Conservation (phyloP, 2,888 invertebrate genomes). For the Sepiola atlantica region DNA sequence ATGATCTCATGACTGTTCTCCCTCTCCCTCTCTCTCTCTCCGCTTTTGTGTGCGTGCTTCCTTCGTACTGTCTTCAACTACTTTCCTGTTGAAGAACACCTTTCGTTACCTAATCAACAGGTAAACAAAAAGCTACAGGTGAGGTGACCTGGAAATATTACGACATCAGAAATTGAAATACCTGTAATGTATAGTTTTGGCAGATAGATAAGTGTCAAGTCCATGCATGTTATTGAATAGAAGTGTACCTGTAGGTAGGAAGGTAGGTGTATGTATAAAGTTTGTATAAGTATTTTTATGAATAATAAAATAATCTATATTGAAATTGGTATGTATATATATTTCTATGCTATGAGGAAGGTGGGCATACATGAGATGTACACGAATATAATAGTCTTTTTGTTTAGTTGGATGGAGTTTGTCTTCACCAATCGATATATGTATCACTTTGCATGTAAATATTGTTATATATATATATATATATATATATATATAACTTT, state of each 20-base stretch:
- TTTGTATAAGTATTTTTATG: not conserved
- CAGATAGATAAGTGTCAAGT: not conserved
- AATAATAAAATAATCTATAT: not conserved
- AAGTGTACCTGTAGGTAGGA: not conserved
- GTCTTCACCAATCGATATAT: too few species aligned
- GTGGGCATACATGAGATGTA: not conserved
- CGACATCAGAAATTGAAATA: not conserved
- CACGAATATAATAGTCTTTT: not conserved
- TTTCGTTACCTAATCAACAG: conserved; percentile 32
- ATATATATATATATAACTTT: too few species aligned
- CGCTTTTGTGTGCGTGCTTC: not conserved
- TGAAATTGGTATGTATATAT: not conserved
- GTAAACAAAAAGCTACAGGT: not conserved
- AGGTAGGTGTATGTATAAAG: not conserved
- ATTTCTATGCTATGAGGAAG: not conserved
- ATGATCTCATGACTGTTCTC: conserved; percentile 16
- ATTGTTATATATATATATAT: too few species aligned
- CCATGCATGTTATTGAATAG: not conserved
- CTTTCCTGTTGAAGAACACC: not conserved
- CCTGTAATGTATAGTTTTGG: not conserved
- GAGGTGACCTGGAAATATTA: not conserved
- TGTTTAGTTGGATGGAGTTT: too few species aligned
- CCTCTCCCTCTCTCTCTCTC: not conserved
- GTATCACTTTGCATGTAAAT: too few species aligned
- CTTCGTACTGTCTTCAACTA: not conserved